These are phyloP conservation scores for Eospalax fontanierii DNA, from an alignment of 2,797 vertebrate species.

Conservation along the genomic window DNA sequence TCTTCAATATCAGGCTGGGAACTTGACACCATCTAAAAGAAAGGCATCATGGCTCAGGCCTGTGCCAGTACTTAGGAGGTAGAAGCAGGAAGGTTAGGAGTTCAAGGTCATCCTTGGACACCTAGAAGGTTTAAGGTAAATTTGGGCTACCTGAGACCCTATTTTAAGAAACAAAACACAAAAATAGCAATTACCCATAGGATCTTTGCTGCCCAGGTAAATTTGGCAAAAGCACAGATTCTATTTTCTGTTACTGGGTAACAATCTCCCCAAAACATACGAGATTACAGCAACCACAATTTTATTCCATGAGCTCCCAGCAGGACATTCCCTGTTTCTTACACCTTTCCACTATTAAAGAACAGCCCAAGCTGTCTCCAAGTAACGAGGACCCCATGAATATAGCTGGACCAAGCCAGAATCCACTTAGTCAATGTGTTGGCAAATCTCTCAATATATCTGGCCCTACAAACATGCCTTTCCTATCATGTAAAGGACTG, in stretches of 20 bases:
- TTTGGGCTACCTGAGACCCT: no score
- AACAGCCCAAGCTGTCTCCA: no score
- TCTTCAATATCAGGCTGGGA: slow-evolving; percentile 22
- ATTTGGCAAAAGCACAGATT: not conserved
- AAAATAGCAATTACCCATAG: no score
- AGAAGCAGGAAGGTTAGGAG: not conserved
- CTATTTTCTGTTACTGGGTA: not conserved
- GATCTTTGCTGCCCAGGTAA: not conserved
- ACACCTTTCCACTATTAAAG: not conserved
- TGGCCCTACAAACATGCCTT: not conserved
- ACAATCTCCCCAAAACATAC: not conserved
- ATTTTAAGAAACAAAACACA: no score
- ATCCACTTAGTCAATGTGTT: not conserved
- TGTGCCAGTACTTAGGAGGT: not conserved
- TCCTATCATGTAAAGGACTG: not conserved
- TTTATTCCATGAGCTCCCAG: not conserved
- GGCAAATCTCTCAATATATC: not conserved
- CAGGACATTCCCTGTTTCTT: not conserved
- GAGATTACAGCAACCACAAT: not conserved
- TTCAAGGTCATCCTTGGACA: not conserved
- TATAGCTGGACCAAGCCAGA: not conserved
- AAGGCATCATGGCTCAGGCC: not conserved
- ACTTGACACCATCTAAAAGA: not conserved
- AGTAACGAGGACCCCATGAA: not conserved
- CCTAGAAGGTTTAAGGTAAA: no score